Percentiles rank a stretch among this genome's conserved stretches.
Conservation (phyloP, 2,888 invertebrate species). For the Drosophila peninsularis region DNA sequence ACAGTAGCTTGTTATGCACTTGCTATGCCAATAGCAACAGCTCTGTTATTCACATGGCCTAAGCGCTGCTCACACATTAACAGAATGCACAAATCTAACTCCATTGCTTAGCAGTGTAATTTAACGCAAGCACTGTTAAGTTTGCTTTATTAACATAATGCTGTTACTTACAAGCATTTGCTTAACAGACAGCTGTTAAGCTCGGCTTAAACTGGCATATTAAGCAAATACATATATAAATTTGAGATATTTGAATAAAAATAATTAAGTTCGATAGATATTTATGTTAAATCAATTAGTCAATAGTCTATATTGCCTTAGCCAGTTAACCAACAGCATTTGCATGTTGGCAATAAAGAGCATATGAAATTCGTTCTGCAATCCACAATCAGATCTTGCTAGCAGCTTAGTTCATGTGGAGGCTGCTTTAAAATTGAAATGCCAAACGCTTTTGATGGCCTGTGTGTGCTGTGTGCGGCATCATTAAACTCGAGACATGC, state of each 20-base stretch:
- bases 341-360: conserved; percentile 15
- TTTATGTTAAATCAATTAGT: background rate
- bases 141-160: background rate
- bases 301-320: no score
- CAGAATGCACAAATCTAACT: background rate
- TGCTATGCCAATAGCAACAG: background rate
- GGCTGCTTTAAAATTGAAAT: conserved; percentile 72
- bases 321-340: background rate
- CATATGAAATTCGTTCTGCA: conserved; percentile 30
- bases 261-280: background rate
- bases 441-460: conserved; percentile 72
- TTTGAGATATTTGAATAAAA: background rate
- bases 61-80: background rate
- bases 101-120: background rate
- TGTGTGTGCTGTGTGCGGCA: conserved; percentile 64
- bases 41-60: background rate
- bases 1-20: background rate
- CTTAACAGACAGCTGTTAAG: conserved; percentile 6
- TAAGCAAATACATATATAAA: background rate
- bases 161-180: background rate
- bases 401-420: conserved; percentile 33
- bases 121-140: background rate
- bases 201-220: background rate
- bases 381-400: background rate
- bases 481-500: conserved; percentile 64